Evolutionary conservation across 1,140 invertebrate species (phyloP), one percentile per base, ranked within the genome.

Genomic region (Hyles euphorbiae): DNA sequence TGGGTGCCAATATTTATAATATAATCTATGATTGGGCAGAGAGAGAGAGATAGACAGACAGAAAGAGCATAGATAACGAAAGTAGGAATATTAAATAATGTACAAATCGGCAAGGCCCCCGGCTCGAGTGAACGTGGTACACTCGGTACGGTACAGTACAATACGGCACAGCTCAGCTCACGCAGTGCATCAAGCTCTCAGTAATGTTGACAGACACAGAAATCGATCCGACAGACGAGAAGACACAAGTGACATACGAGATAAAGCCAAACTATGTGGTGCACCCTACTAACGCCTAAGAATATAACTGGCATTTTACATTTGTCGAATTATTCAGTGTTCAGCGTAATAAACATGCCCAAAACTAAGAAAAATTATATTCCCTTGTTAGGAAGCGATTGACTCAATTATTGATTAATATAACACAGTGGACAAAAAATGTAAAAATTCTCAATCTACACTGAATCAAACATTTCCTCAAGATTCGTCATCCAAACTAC

Each of bases 321-420:
- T 22, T 46, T 32, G 43, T 11, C 10, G 33, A 12, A 46, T 46
- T 32, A 68, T 73, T 77, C 70, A 84, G 78, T 72, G 76, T 49
- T 81, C 80, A 86, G 86, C 81, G 74, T 81, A 84, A 78, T 86
- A 72, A 77, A 88, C 86, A 88, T 88, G 86, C 83, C 83, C 76
- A 87, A 84, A 80, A 84, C 82, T 86, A 88, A 84, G 83, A 76
- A 82, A 78, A 77, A 76, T 70, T 75, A 82, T 78, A 66, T 87
- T 82, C 86, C 86, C 83, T 78, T 78, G 86, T 88, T 88, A 88
- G 81, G 83, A 88, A 88, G 83, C 83, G 74, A 71, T 82, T 86
- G 83, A 86, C 76, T 75, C 70, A 81, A 72, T 64, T 70, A 78
- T 72, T 73, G 74, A 78, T 77, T 79, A 60, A 65, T 58, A 78